phyloP scores from a whole-genome alignment of 2,888 invertebrate species.

The Sphinx pinastri region DNA sequence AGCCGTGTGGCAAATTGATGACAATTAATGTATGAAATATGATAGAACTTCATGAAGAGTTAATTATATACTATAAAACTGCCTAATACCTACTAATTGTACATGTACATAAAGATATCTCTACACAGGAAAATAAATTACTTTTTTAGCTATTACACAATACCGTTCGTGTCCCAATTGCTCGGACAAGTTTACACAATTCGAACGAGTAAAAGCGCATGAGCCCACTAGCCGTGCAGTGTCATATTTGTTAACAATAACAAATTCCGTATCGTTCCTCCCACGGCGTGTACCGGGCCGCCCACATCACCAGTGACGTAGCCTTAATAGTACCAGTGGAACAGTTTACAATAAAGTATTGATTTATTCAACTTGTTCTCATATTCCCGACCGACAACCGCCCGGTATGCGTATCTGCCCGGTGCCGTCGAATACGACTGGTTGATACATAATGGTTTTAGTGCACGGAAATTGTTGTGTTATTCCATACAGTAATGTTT shows the following conservation, averaged over 20 bases:
- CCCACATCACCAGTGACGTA: constrained; percentile 63
- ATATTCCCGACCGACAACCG: constrained; percentile 44
- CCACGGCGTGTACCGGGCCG: constrained; percentile 59
- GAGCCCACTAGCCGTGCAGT: constrained; percentile 36
- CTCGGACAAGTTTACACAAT: constrained; percentile 12
- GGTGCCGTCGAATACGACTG: constrained; percentile 9
- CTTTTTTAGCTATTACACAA: not conserved
- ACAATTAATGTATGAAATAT: too few species aligned
- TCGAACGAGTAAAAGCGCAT: constrained; percentile 10
- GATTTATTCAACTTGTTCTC: constrained; percentile 62
- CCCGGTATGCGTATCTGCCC: constrained; percentile 38
- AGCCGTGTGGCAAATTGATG: too few species aligned
- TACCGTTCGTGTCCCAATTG: constrained; percentile 6
- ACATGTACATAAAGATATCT: too few species aligned
- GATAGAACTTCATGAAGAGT: too few species aligned
- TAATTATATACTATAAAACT: too few species aligned
- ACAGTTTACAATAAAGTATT: constrained; percentile 62
- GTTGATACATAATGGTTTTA: constrained; percentile 21
- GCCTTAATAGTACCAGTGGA: constrained; percentile 60
- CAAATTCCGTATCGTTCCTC: constrained; percentile 55
- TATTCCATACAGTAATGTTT: not conserved
- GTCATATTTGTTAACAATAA: constrained; percentile 58
- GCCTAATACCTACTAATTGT: too few species aligned
- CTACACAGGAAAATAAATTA: not conserved
- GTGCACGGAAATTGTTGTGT: constrained; percentile 17